phyloP scores from a whole-genome alignment of 1,140 invertebrate genomes.

The Ectropis grisescens region DNA sequence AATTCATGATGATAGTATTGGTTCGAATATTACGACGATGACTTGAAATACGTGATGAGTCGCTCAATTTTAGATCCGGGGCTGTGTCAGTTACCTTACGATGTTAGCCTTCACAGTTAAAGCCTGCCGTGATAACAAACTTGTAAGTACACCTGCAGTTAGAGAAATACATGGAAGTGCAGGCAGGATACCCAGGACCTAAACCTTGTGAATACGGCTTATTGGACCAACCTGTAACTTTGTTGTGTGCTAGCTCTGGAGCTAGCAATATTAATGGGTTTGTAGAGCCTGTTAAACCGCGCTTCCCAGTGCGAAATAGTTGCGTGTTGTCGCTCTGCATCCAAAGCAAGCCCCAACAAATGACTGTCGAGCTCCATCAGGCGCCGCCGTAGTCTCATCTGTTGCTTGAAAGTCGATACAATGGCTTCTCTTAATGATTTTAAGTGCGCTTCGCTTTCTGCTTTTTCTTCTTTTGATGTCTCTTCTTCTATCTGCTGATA shows the following conservation, averaged over 20 bases:
- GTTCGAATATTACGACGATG: too few species aligned
- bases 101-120: too few species aligned
- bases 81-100: too few species aligned
- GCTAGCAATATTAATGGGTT: constrained; percentile 66
- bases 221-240: constrained; percentile 74
- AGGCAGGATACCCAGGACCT: too few species aligned
- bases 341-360: constrained; percentile 84
- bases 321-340: constrained; percentile 87
- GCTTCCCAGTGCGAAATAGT: constrained; percentile 91
- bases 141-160: too few species aligned
- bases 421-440: constrained; percentile 85
- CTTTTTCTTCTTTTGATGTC: constrained; percentile 25
- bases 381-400: constrained; percentile 87
- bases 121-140: too few species aligned
- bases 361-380: constrained; percentile 91
- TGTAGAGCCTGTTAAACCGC: constrained; percentile 81
- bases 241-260: constrained; percentile 72
- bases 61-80: too few species aligned
- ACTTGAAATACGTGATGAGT: too few species aligned
- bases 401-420: constrained; percentile 89
- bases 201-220: too few species aligned
- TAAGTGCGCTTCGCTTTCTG: constrained; percentile 73
- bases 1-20: too few species aligned
- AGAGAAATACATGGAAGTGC: too few species aligned
- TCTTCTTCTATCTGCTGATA: constrained; percentile 21